phyloP scores from a whole-genome alignment of 2,113 vertebrate species.

The Crocuta crocuta region DNA sequence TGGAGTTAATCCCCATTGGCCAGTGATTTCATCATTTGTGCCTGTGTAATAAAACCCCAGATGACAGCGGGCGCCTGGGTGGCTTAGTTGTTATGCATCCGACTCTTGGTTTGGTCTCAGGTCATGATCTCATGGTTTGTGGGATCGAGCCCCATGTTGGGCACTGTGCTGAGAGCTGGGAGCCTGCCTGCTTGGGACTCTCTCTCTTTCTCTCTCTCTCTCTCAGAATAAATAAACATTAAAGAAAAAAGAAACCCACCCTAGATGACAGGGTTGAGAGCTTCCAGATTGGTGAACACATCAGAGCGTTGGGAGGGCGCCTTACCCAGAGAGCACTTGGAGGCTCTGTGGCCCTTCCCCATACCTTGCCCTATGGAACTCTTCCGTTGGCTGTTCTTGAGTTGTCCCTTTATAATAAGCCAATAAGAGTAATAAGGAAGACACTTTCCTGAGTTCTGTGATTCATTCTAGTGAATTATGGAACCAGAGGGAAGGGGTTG shows the following conservation, averaged over 20 bases:
- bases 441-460: neutral
- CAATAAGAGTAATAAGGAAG: neutral
- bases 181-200: too few species aligned
- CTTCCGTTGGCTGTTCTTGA: neutral
- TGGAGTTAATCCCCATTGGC: neutral
- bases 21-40: neutral
- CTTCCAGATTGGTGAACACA: neutral
- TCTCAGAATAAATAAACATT: too few species aligned
- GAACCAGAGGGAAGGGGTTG: neutral
- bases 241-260: neutral
- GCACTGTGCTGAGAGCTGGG: too few species aligned
- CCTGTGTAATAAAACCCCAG: neutral
- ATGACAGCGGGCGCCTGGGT: too few species aligned
- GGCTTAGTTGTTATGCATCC: too few species aligned
- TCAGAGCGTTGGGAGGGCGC: neutral
- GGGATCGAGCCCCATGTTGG: too few species aligned
- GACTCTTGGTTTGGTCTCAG: too few species aligned
- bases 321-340: neutral
- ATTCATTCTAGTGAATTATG: neutral
- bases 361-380: neutral
- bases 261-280: neutral
- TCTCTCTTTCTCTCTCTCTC: too few species aligned
- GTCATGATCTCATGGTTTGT: too few species aligned
- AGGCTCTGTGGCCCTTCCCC: neutral
- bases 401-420: neutral